These are phyloP conservation scores for rat (Rattus norvegicus) DNA, from an alignment of 2,113 vertebrate genomes.

Conservation along the genomic window DNA sequence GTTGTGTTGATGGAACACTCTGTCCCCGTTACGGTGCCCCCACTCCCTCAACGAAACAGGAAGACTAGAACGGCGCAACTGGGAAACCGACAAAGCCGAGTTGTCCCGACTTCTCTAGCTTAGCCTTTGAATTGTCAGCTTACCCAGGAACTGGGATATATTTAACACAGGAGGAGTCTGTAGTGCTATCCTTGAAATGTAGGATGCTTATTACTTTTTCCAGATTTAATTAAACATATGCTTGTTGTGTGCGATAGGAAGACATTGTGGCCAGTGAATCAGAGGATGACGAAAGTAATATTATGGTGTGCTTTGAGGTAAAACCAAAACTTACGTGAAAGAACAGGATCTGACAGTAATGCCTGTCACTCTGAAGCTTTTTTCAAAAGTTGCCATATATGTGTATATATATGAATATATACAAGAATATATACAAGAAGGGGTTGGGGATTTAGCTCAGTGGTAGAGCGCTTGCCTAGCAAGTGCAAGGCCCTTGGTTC, in stretches of 20 bases:
- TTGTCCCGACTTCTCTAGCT: slow-evolving; percentile 76
- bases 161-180: slow-evolving; percentile 69
- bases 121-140: slow-evolving; percentile 69
- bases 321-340: slow-evolving; percentile 17
- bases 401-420: no score
- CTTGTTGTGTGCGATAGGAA: slow-evolving; percentile 57
- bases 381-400: neutral
- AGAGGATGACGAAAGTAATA: slow-evolving; percentile 56
- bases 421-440: no score
- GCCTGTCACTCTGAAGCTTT: neutral
- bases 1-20: slow-evolving; percentile 74
- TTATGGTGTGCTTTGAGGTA: neutral
- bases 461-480: no score
- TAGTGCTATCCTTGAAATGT: slow-evolving; percentile 48
- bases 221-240: slow-evolving; percentile 65
- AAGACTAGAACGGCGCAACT: slow-evolving; percentile 72
- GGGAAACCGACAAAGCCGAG: slow-evolving; percentile 75
- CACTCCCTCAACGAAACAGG: slow-evolving; percentile 39
- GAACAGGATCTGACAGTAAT: neutral
- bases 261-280: slow-evolving; percentile 25
- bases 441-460: no score
- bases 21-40: slow-evolving; percentile 71
- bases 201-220: slow-evolving; percentile 58
- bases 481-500: no score
- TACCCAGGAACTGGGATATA: slow-evolving; percentile 51